Base-by-base conservation (phyloP, 2,113 vertebrate species). In the Anguilla rostrata region DNA sequence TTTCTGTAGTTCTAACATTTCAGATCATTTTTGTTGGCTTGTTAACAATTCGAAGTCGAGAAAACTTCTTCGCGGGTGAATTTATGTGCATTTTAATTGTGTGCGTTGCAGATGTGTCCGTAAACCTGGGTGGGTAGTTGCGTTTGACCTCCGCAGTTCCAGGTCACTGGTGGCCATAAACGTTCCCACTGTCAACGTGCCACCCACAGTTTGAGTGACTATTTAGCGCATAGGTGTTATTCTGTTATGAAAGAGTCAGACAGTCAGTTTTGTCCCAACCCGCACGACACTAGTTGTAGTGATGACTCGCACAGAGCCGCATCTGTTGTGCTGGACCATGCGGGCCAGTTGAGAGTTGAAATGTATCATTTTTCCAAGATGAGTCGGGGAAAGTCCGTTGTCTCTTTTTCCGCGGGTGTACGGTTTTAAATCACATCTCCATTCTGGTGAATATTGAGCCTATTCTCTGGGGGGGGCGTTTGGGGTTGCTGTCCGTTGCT, bases 351-450 rank as follows among this genome's bases (percentile, higher is more conserved):
- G 56, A 63, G 43, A 46, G 43, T 46, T 46, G 43, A 46, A 46
- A 46, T 46, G n/a, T 34, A 34, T 34, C 34, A 34, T 34, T 34
- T 34, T 34, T 34, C 34, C 34, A 34, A 34, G 34, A 1, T 34
- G 34, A 34, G 34, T 34, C 34, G 34, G 34, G 34, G 34, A 92
- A 85, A 83, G 84, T 83, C 83, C 89, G 86, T 53, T 39, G 43
- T 26, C 0, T 40, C 26, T 9, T 60, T 83, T 56, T 86, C 46
- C 87, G 81, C 34, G 46, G 34, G 39, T 84, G 60, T 86, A n/a
- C 81, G 75, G 87, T 78, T 78, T 78, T 91, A 91, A 93, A 91
- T 92, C 91, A 90, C 57, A 29, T 84, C n/a, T 16, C 85, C 57
- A 71, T 88, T 88, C 87, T 83, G 79, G 39, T 86, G 88, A 63